These are phyloP conservation scores for Condylostylus longicornis DNA, from an alignment of 1,140 invertebrate genomes.

Conservation along the genomic window DNA sequence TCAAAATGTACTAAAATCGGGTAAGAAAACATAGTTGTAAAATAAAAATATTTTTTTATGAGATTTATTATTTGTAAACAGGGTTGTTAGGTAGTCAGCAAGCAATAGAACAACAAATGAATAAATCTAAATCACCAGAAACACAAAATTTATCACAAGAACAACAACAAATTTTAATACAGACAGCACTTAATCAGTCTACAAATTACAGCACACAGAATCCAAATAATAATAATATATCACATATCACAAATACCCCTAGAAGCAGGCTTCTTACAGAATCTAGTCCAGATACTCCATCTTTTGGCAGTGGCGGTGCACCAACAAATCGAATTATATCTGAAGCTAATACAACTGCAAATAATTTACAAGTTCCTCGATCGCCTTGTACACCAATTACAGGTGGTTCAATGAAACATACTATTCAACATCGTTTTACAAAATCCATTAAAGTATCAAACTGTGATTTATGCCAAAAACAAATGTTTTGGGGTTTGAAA, in stretches of 20 bases:
- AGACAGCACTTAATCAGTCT: not conserved
- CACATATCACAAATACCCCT: constrained; percentile 30
- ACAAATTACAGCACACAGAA: not conserved
- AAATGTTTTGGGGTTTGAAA: constrained; percentile 78
- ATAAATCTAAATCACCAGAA: constrained; percentile 84
- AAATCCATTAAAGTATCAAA: constrained; percentile 78
- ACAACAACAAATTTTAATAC: constrained; percentile 5
- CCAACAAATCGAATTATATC: constrained; percentile 39
- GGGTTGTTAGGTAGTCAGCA: constrained; percentile 18
- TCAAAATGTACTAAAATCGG: not conserved
- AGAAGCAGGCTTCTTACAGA: constrained; percentile 54
- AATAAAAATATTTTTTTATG: too few relatives aligned
- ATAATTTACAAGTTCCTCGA: constrained; percentile 49
- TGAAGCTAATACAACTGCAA: constrained; percentile 27
- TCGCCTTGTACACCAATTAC: constrained; percentile 59
- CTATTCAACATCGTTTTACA: constrained; percentile 79
- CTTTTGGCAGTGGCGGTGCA: too few relatives aligned
- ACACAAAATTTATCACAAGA: constrained; percentile 41
- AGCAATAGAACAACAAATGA: constrained; percentile 39
- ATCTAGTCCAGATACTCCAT: constrained; percentile 38
- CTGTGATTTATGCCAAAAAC: constrained; percentile 82
- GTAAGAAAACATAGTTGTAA: constrained; percentile 2
- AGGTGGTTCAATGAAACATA: constrained; percentile 68
- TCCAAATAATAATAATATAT: too few relatives aligned
- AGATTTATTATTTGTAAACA: too few relatives aligned